These are phyloP conservation scores for Lucilia sericata DNA, from an alignment of 1,140 invertebrate species.

Conservation along the genomic window DNA sequence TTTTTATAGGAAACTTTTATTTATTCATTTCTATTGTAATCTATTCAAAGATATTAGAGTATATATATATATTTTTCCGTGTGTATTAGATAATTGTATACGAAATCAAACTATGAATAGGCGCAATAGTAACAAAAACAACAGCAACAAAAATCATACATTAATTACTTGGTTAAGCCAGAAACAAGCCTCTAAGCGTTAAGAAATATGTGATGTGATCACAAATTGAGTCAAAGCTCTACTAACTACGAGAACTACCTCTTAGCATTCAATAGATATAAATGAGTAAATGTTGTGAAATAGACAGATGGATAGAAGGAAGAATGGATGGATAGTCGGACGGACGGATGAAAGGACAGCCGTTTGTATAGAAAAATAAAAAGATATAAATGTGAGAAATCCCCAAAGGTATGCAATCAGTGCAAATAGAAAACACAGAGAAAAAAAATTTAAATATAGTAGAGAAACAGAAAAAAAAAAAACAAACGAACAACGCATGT, in stretches of 20 bases:
- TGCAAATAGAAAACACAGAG: background rate
- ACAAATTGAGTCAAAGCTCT: conserved; percentile 35
- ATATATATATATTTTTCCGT: background rate
- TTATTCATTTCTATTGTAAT: background rate
- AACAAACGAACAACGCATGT: conserved; percentile 43
- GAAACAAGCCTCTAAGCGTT: conserved; percentile 10
- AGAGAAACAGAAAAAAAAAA: background rate
- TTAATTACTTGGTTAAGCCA: conserved; percentile 21
- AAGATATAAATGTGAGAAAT: conserved; percentile 42
- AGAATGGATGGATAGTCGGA: background rate
- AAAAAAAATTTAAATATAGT: background rate
- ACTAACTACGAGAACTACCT: background rate
- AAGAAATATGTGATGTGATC: conserved; percentile 28
- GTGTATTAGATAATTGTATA: background rate
- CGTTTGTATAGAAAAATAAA: background rate
- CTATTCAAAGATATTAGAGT: background rate
- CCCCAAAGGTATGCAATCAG: conserved; percentile 43
- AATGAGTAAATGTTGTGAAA: background rate
- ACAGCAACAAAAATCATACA: conserved; percentile 16
- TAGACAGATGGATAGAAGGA: conserved; percentile 1
- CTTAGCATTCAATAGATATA: background rate
- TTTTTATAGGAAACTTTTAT: too few relatives aligned
- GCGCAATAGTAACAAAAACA: background rate
- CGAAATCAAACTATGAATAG: background rate
- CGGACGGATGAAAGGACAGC: background rate